These are phyloP conservation scores for Cerceris ruficornis DNA, from an alignment of 2,888 invertebrate species.

Conservation along the genomic window DNA sequence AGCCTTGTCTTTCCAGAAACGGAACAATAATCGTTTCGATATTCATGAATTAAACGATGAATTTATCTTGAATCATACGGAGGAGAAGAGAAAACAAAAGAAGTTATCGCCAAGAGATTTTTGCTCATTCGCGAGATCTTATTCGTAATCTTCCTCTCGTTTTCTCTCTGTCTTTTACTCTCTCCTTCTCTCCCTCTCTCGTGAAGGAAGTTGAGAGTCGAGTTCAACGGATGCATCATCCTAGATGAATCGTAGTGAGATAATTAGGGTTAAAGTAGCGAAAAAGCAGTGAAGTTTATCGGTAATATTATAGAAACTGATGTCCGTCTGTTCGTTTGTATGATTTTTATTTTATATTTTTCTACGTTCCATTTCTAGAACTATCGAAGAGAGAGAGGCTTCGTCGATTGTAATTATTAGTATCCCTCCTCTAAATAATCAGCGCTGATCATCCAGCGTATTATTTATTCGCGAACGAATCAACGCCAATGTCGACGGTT, in stretches of 20 bases:
- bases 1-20: slow-evolving; percentile 15
- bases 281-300: neutral
- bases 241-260: slow-evolving; percentile 44
- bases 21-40: neutral
- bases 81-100: neutral
- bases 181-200: neutral
- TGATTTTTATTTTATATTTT: slow-evolving; percentile 58
- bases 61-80: neutral
- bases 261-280: slow-evolving; percentile 22
- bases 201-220: slow-evolving; percentile 5
- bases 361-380: slow-evolving; percentile 53
- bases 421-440: neutral
- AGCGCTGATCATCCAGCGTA: neutral
- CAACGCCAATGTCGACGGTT: too few relatives aligned
- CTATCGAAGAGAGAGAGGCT: slow-evolving; percentile 14
- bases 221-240: neutral
- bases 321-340: slow-evolving; percentile 44
- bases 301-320: slow-evolving; percentile 15
- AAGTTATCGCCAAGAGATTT: slow-evolving; percentile 14
- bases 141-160: slow-evolving; percentile 4
- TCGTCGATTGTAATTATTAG: slow-evolving; percentile 8
- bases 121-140: slow-evolving; percentile 42
- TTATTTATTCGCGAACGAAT: too few relatives aligned
- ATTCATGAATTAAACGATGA: neutral
- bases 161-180: too few relatives aligned